Conservation (phyloP, 2,113 vertebrate species). For the Potamarius usumacintae region DNA sequence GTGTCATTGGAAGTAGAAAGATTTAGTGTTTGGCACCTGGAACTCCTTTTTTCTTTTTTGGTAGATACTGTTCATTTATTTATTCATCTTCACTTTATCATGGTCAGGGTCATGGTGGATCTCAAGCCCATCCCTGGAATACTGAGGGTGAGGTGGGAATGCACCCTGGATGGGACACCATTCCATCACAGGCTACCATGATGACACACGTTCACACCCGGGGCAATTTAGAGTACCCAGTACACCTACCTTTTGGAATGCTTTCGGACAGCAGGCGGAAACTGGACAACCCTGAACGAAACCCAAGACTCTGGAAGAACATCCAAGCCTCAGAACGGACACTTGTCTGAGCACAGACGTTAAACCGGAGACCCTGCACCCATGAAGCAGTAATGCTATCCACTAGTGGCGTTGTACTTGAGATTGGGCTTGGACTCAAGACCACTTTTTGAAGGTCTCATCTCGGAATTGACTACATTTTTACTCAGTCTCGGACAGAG, state of each 20-base stretch:
- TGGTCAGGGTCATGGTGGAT: not conserved
- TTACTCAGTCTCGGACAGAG: too few species aligned
- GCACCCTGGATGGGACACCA: not conserved
- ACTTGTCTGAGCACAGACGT: not conserved
- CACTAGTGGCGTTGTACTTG: too few species aligned
- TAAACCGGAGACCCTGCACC: not conserved
- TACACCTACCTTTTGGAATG: not conserved
- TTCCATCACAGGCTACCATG: not conserved
- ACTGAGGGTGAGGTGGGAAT: not conserved
- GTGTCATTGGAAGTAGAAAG: not conserved
- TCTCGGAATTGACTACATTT: too few species aligned
- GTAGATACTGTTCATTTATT: not conserved
- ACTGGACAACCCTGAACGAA: not conserved
- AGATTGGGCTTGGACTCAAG: too few species aligned
- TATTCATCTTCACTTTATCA: not conserved
- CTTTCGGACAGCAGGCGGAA: not conserved
- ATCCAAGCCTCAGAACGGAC: not conserved
- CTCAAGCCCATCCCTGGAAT: not conserved
- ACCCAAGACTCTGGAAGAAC: not conserved
- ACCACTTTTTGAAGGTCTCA: too few species aligned
- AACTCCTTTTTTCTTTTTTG: not conserved
- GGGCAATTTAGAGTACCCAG: not conserved
- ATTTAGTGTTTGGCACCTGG: not conserved
- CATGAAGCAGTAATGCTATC: not conserved
- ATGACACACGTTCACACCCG: not conserved